A percentile compares a stretch with the other conserved stretches of the same genome.
Evolutionary conservation across 2,113 vertebrate genomes (phyloP).

Genomic region (Lucifuga dentata): DNA sequence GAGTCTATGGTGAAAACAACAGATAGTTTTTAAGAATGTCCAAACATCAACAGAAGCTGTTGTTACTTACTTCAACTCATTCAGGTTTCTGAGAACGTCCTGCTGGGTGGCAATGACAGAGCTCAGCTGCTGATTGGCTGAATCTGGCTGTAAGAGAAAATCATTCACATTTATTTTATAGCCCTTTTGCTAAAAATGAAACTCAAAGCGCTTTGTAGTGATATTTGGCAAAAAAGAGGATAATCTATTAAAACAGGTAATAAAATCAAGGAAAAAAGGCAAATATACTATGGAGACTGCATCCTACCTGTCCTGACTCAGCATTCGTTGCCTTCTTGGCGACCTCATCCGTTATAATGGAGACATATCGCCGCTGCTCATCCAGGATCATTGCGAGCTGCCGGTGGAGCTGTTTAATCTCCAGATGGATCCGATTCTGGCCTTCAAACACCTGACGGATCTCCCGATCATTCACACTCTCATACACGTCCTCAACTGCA

Average conservation of each 20-base stretch:
- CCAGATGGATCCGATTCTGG: slow-evolving; percentile 95
- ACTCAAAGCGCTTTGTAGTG: too few relatives aligned
- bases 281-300: too few relatives aligned
- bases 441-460: slow-evolving; percentile 97
- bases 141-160: slow-evolving; percentile 70
- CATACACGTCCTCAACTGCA: slow-evolving; percentile 90
- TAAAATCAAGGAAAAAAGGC: too few relatives aligned
- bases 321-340: slow-evolving; percentile 75
- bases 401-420: slow-evolving; percentile 95
- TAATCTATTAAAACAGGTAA: too few relatives aligned
- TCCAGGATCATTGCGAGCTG: slow-evolving; percentile 96
- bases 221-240: too few relatives aligned
- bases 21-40: slow-evolving; percentile 21
- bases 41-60: neutral
- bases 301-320: slow-evolving; percentile 84
- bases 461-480: slow-evolving; percentile 91
- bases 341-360: slow-evolving; percentile 89
- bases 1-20: slow-evolving; percentile 46
- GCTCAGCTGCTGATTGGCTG: slow-evolving; percentile 84
- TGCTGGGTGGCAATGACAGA: slow-evolving; percentile 86
- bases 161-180: too few relatives aligned
- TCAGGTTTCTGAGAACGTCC: slow-evolving; percentile 90
- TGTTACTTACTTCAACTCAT: slow-evolving; percentile 88
- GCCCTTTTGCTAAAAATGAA: too few relatives aligned
- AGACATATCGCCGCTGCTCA: slow-evolving; percentile 92